A percentile compares a stretch with the other conserved stretches of the same genome.
phyloP scores from a whole-genome alignment of 2,113 vertebrate genomes.

The Pluvialis apricaria region DNA sequence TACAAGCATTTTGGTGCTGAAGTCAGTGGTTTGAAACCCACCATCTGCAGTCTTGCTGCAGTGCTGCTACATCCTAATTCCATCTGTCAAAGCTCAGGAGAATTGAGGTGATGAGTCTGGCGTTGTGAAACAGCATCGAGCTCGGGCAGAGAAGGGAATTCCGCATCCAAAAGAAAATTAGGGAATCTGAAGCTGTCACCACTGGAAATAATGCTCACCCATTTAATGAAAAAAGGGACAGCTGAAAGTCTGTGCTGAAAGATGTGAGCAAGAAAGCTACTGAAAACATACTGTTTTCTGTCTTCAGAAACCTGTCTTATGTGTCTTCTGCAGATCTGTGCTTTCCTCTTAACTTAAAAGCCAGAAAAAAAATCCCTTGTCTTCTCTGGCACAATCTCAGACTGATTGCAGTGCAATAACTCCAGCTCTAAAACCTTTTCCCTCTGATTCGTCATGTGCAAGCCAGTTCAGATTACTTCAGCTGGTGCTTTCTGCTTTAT shows the following conservation, averaged over 20 bases:
- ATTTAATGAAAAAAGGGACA: not conserved
- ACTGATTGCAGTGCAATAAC: not conserved
- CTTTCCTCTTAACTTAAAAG: not conserved
- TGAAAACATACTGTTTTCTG: not conserved
- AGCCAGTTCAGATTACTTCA: not conserved
- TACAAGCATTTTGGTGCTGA: not conserved
- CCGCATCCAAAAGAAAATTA: not conserved
- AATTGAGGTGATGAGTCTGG: not conserved
- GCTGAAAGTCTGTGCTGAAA: not conserved
- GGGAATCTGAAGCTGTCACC: not conserved
- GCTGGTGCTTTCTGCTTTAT: not conserved
- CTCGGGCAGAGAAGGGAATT: not conserved
- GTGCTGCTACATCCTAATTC: conserved; percentile 21
- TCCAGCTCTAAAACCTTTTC: not conserved
- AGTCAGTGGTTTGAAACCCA: conserved; percentile 18
- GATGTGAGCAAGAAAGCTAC: not conserved
- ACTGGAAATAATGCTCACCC: not conserved
- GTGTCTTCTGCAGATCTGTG: not conserved
- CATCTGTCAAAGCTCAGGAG: conserved; percentile 37
- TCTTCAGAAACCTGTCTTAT: not conserved
- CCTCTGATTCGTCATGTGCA: not conserved
- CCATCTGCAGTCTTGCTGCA: conserved; percentile 41
- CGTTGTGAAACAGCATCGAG: not conserved
- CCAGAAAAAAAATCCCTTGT: not conserved
- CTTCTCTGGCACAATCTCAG: not conserved